Evolutionary conservation across 2,888 invertebrate species (phyloP).

Genomic region (Catocala sponsa): DNA sequence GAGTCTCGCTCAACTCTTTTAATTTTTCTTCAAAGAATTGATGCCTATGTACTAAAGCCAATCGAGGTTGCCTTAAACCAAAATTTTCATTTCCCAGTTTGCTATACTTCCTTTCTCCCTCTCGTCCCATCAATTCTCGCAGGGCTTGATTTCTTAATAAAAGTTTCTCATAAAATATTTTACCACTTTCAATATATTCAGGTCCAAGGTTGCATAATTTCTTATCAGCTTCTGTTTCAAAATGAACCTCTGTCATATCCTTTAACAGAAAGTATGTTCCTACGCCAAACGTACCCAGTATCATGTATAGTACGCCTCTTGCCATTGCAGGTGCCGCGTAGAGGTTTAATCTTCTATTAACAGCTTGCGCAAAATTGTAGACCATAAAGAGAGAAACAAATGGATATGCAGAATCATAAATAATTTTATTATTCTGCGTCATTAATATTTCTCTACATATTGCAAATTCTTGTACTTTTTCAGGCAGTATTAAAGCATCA

Average conservation of each 20-base stretch:
- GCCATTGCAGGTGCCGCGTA: slow-evolving; percentile 83
- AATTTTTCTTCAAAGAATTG: slow-evolving; percentile 89
- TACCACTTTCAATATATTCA: slow-evolving; percentile 91
- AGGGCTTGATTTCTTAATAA: slow-evolving; percentile 92
- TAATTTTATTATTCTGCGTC: slow-evolving; percentile 87
- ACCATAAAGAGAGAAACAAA: slow-evolving; percentile 78
- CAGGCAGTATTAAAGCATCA: slow-evolving; percentile 91
- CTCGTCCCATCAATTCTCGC: slow-evolving; percentile 89
- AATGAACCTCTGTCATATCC: slow-evolving; percentile 89
- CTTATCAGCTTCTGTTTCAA: slow-evolving; percentile 90
- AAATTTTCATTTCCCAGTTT: slow-evolving; percentile 91
- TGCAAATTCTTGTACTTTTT: slow-evolving; percentile 93
- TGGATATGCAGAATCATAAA: slow-evolving; percentile 87
- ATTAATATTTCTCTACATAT: slow-evolving; percentile 92
- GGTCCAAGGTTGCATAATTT: slow-evolving; percentile 88
- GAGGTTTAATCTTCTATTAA: slow-evolving; percentile 88
- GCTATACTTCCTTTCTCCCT: slow-evolving; percentile 89
- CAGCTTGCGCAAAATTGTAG: slow-evolving; percentile 82
- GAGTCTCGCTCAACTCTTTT: slow-evolving; percentile 60
- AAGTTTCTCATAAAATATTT: slow-evolving; percentile 92
- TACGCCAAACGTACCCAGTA: slow-evolving; percentile 87
- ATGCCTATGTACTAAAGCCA: slow-evolving; percentile 90
- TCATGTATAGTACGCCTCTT: slow-evolving; percentile 82
- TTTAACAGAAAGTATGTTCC: slow-evolving; percentile 90
- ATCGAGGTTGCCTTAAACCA: slow-evolving; percentile 89